Percentiles rank a stretch among this genome's conserved stretches.
Conservation (phyloP, 2,113 vertebrate genomes). For the Alouatta palliata region DNA sequence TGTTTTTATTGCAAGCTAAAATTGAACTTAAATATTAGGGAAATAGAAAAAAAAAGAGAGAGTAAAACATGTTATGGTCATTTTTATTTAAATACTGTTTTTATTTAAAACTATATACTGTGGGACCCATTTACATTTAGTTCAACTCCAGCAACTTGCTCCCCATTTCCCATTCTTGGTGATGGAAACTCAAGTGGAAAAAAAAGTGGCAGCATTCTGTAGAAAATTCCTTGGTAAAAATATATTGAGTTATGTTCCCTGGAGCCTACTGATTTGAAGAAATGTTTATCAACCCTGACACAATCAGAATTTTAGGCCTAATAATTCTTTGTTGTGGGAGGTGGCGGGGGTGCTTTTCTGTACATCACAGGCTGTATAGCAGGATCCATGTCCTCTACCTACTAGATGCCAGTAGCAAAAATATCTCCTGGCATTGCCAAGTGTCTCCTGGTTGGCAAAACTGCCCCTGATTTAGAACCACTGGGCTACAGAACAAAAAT, state of each 20-base stretch:
- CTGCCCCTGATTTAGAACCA: background rate
- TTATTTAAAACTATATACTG: background rate
- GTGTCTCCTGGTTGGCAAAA: background rate
- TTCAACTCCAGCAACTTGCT: background rate
- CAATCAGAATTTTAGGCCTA: background rate
- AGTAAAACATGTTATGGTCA: background rate
- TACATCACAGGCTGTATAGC: background rate
- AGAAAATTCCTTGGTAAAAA: constrained; percentile 22
- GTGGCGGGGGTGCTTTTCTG: background rate
- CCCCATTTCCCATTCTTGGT: background rate
- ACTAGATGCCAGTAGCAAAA: background rate
- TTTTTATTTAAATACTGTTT: background rate
- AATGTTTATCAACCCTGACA: background rate
- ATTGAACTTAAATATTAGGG: background rate
- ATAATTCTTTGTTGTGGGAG: background rate
- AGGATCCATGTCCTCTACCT: background rate
- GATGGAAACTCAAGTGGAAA: background rate
- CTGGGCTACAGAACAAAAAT: background rate
- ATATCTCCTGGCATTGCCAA: background rate
- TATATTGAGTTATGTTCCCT: background rate
- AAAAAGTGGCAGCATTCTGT: background rate
- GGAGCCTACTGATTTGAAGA: background rate
- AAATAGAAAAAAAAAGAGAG: background rate
- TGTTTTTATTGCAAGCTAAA: background rate
- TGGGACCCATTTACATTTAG: background rate